Evolutionary conservation across 2,888 invertebrate genomes (phyloP), one percentile per base, ranked within the genome.

Genomic region (Muscina levida): DNA sequence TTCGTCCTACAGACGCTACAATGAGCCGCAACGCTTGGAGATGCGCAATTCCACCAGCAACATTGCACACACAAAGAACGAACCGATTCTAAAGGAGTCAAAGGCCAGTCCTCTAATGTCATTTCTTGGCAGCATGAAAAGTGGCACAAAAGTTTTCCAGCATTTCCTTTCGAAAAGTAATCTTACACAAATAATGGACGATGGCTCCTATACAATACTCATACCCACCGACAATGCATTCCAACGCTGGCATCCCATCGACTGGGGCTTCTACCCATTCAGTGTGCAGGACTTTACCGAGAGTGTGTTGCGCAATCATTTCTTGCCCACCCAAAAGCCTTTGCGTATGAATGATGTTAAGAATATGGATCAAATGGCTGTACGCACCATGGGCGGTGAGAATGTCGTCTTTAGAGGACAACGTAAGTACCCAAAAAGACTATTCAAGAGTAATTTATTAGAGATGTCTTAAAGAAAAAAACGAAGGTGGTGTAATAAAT

Each of bases 191-290:
- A 90, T 93, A 83, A 91, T 91, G 86, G 92, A 92, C 86, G 90
- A 90, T 79, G 88, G 91, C 84, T 92, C 92, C 83, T 94, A 93
- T 86, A 93, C 93, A 39, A 93, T 93, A 13, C 91, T 94, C 81
- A 92, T 93, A 82, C 94, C 94, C 70, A 92, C 93, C 72, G 93
- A 93, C 87, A 92, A 92, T 87, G 93, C 93, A 77, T 93, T 94
- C 86, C 93, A 93, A 86, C 90, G 93, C 82, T 93, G 93, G 93
- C 93, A 93, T 88, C 93, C 94, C 72, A 93, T 93, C 84, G 93
- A 93, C 88, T 93, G 93, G 93, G 94, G 93, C 57, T 94, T 94
- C 90, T 93, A 93, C 88, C 93, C 93, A 3, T 94, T 94, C 87
- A 93, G 93, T 84, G 93, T 93, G 66, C 92, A 93, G 46, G 93